Conservation (phyloP, 2,113 vertebrate genomes). For the Odocoileus virginianus region DNA sequence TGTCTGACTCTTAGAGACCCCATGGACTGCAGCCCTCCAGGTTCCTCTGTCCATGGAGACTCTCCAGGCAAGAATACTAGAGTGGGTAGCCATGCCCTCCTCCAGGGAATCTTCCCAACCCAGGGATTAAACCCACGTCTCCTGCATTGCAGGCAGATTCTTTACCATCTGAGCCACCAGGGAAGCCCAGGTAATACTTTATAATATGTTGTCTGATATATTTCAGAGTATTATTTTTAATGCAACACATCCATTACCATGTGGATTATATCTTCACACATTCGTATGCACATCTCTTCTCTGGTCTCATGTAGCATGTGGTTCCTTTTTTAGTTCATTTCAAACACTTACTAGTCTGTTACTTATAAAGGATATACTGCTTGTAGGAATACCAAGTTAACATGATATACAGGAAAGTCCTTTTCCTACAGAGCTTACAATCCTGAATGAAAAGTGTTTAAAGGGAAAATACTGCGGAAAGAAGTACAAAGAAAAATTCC, state of each 20-base stretch:
- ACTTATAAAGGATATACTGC: not conserved
- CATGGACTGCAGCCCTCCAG: not conserved
- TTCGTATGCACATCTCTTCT: not conserved
- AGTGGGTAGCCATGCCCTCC: not conserved
- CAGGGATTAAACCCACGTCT: not conserved
- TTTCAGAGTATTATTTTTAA: not conserved
- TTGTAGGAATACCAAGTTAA: not conserved
- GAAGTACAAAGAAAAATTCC: not conserved
- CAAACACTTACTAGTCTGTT: not conserved
- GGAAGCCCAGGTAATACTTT: not conserved
- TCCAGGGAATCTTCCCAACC: not conserved
- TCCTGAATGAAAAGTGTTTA: not conserved
- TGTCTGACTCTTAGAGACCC: fast-evolving
- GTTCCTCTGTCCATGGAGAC: not conserved
- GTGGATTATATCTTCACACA: not conserved
- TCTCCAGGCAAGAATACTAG: not conserved
- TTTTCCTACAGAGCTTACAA: not conserved
- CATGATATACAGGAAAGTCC: not conserved
- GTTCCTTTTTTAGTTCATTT: not conserved
- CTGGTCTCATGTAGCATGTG: not conserved
- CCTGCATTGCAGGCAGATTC: not conserved
- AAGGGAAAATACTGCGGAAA: not conserved
- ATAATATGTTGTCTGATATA: not conserved
- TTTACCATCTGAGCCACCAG: not conserved
- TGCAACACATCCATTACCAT: not conserved